phyloP scores from a whole-genome alignment of 2,888 invertebrate genomes.

The Monoplex corrugatus region DNA sequence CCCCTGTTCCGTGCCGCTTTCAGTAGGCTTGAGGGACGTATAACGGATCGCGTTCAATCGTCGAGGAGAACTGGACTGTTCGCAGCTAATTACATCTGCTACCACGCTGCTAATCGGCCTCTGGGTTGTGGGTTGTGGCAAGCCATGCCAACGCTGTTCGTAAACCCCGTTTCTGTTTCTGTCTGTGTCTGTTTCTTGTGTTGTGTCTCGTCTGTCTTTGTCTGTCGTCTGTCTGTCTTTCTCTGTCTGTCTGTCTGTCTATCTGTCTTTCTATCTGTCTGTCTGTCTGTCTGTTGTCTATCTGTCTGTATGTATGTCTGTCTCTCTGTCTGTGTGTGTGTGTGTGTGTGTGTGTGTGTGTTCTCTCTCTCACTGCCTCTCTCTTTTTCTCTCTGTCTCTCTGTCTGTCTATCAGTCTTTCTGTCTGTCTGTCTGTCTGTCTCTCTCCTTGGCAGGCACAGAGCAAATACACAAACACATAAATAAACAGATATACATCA shows the following conservation, averaged over 20 bases:
- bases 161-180: no score
- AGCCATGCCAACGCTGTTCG: no score
- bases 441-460: neutral
- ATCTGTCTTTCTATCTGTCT: neutral
- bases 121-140: no score
- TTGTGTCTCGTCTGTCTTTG: no score
- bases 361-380: neutral
- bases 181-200: no score
- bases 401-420: slow-evolving; percentile 27
- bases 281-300: neutral
- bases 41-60: no score
- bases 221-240: no score
- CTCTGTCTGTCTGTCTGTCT: slow-evolving; percentile 13
- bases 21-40: no score
- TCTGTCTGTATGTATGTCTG: neutral
- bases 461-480: neutral
- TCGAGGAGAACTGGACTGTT: no score
- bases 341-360: neutral
- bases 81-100: no score
- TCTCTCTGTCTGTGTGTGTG: neutral
- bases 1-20: neutral
- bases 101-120: no score
- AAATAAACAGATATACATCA: neutral
- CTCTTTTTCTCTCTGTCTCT: neutral
- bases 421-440: slow-evolving; percentile 42